Base-by-base conservation (phyloP, 2,888 invertebrate species). In the Tachina lurida region DNA sequence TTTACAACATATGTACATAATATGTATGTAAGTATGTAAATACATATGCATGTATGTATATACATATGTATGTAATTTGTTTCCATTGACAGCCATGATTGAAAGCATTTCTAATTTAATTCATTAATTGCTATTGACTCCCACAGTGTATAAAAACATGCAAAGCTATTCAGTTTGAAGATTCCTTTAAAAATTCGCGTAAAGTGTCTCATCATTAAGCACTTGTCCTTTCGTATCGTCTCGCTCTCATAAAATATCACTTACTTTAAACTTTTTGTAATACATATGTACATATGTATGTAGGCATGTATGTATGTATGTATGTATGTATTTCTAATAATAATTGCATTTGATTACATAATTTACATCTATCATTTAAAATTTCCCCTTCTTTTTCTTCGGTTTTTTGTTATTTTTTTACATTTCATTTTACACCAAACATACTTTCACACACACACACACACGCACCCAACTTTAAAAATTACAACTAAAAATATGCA, bases 351-450 rank as follows among this genome's bases (percentile, higher is more conserved):
- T 52, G 68, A 31, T 82, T 70, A 65, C 81, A 85, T 75, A 77
- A 75, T 74, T 74, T 84, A 78, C 77, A 86, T 86, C 85, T 79
- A 67, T 86, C 85, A 86, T 83, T 84, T 77, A 83, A 62, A 56
- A 77, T 31, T 84, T 87, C 67, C 78, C 19, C 70, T 71, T 76
- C 67, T 78, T 70, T 82, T 75, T 58, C 58, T 80, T 76, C 70
- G 54, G 82, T 87, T 86, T 85, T 67, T 87, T 77, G 45, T 63
- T 74, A 83, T 71, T 78, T 84, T 63, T 87, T 71, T 84, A 17
- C 85, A 62, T 79, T 58, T 84, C 87, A 87, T 88, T 89, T 89
- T 88, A 74, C 76, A 77, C 63, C 49, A 60, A 56, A 73, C 17
- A 49, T 15, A 58, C 43, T 19, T 54, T n/a, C 15, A 56, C 43